Percentiles rank a stretch among this genome's conserved stretches.
Conservation (phyloP, 1,140 invertebrate genomes). For the Lepidurus couesii region DNA sequence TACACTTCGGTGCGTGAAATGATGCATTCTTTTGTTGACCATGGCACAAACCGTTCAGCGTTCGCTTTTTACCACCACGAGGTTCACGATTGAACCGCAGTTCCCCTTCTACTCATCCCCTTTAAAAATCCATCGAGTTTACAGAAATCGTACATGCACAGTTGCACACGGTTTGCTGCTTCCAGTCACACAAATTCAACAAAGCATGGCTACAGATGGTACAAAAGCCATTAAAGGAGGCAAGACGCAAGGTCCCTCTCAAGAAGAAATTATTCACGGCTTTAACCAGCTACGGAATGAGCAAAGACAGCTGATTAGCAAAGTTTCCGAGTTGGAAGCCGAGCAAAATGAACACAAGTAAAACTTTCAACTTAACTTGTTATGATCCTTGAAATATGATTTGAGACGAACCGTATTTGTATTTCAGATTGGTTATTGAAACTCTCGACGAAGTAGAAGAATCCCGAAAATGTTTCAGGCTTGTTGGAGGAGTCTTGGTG, state of each 20-base stretch:
- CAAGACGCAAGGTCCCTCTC: conserved; percentile 42
- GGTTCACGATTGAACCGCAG: too few species aligned
- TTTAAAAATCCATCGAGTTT: too few species aligned
- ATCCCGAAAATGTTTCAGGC: conserved; percentile 82
- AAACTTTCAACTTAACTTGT: conserved; percentile 42
- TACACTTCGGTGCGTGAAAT: too few species aligned
- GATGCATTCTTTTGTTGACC: too few species aligned
- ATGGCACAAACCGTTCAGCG: too few species aligned
- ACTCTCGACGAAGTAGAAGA: conserved; percentile 79
- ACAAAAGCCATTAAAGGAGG: background rate
- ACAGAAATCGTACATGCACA: background rate
- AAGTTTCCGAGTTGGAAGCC: conserved; percentile 84
- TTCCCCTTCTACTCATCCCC: too few species aligned
- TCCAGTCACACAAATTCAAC: background rate
- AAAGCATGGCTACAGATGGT: background rate
- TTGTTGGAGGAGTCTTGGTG: conserved; percentile 88
- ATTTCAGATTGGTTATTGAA: conserved; percentile 85
- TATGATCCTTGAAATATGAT: conserved; percentile 11
- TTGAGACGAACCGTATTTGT: conserved; percentile 36
- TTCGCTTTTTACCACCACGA: too few species aligned
- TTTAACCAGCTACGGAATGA: conserved; percentile 82
- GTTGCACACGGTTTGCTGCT: background rate
- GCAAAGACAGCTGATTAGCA: conserved; percentile 74
- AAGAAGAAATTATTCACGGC: conserved; percentile 74
- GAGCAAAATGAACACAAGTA: conserved; percentile 94